These are phyloP conservation scores for Volucella inanis DNA, from an alignment of 2,888 invertebrate genomes.

Conservation along the genomic window DNA sequence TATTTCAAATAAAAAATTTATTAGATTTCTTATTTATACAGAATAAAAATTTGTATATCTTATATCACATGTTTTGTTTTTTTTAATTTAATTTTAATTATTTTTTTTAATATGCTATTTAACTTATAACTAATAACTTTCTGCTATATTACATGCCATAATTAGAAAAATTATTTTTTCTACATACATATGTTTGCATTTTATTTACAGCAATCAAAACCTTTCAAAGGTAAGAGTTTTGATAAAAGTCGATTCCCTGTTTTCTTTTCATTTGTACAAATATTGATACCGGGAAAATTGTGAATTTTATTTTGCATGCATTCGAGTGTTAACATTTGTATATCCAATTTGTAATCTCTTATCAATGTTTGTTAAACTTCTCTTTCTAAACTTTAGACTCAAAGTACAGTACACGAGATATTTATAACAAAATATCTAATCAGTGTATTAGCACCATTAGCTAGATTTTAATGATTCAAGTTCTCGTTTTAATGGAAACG, in stretches of 20 bases:
- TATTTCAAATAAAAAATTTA: no score
- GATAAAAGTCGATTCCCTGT: slow-evolving; percentile 44
- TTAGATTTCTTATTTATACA: no score
- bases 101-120: background rate
- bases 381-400: no score
- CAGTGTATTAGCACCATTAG: no score
- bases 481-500: no score
- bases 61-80: slow-evolving; percentile 6
- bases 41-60: background rate
- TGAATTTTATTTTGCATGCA: background rate
- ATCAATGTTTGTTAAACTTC: no score
- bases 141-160: background rate
- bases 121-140: background rate
- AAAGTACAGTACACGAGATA: no score
- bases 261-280: slow-evolving; percentile 1
- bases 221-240: slow-evolving; percentile 16
- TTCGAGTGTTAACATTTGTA: background rate
- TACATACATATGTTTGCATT: slow-evolving; percentile 15
- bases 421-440: no score
- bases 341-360: no score
- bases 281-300: background rate
- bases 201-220: slow-evolving; percentile 40
- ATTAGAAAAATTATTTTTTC: slow-evolving; percentile 18
- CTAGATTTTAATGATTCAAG: no score
- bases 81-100: background rate